Conservation (phyloP, 2,888 invertebrate species). For the Cecidostiba fungosa region DNA sequence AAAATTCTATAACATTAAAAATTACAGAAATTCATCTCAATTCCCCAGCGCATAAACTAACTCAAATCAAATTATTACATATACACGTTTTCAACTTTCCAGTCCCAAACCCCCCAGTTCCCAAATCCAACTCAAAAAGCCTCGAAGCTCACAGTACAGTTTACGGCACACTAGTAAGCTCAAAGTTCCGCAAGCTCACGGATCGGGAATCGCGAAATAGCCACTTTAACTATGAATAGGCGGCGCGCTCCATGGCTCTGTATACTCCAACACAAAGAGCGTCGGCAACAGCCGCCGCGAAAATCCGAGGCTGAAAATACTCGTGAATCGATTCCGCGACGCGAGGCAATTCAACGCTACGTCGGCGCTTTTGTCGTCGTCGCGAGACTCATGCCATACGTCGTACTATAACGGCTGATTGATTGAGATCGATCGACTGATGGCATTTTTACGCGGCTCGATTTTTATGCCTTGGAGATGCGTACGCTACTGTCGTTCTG, state of each 20-base stretch:
- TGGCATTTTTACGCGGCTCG: neutral
- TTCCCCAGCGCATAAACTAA: no score
- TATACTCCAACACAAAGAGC: neutral
- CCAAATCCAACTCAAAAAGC: neutral
- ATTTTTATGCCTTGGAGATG: neutral
- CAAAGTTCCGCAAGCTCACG: constrained; percentile 6
- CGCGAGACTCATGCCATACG: neutral
- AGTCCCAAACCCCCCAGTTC: neutral
- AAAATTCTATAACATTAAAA: no score
- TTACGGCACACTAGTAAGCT: neutral
- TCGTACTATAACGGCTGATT: constrained; percentile 15
- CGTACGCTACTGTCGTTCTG: neutral
- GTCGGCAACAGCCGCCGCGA: neutral
- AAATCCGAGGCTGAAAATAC: constrained; percentile 34
- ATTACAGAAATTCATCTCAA: no score
- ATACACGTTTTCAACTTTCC: neutral
- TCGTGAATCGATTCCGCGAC: neutral
- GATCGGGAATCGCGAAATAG: constrained; percentile 4
- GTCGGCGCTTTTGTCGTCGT: constrained; percentile 8
- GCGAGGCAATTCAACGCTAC: constrained; percentile 28
- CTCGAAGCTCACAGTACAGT: no score
- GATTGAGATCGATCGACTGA: constrained; percentile 38
- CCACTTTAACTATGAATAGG: constrained; percentile 10
- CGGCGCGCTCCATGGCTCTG: neutral
- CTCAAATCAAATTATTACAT: no score